Evolutionary conservation across 2,888 invertebrate species (phyloP), one percentile per base, ranked within the genome.

Genomic region (Nipponacmea schrenckii): DNA sequence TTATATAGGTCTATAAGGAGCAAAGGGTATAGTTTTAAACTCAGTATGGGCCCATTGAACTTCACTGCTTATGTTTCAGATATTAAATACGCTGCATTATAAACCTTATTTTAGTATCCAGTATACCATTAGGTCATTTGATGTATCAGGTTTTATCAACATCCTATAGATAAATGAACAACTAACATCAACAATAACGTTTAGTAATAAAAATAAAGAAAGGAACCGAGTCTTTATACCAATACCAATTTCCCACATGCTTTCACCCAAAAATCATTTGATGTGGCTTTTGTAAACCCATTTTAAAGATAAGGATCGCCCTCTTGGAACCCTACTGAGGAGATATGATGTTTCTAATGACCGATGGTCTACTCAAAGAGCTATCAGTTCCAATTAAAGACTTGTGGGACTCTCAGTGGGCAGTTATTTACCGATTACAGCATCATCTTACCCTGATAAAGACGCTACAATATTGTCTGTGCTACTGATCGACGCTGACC

Each of bases 331-430:
- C 56, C 56, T 24, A 1, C 56, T 14, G 56, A 24, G 56, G 14
- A 24, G 56, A 56, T 24, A 56, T 56, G 56, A 56, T 56, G 56
- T 56, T 56, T 56, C 56, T 56, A 56, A 56, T 56, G 56, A 56
- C 56, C 56, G 24, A 24, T 24, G 56, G 20, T 20, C 56, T 56
- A 56, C 56, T 56, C 56, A 56, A 56, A 56, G 56, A 56, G 56
- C 56, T 56, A 56, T 56, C 56, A 56, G 56, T 56, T 56, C 56
- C 56, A 56, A 56, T 56, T 56, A 56, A 56, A 56, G 56, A 56
- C 56, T 56, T 24, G 20, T 56, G 56, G 56, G 56, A 24, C 56
- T 24, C 56, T 56, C 56, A 24, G 56, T 56, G 56, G 56, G 56
- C 56, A 56, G 56, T 14, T 24, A 56, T 56, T 56, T 56, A 24